A percentile compares a stretch with the other conserved stretches of the same genome.
Evolutionary conservation across 92 coral and sea anemone species (phyloP).

Genomic region (Diadumene lineata): DNA sequence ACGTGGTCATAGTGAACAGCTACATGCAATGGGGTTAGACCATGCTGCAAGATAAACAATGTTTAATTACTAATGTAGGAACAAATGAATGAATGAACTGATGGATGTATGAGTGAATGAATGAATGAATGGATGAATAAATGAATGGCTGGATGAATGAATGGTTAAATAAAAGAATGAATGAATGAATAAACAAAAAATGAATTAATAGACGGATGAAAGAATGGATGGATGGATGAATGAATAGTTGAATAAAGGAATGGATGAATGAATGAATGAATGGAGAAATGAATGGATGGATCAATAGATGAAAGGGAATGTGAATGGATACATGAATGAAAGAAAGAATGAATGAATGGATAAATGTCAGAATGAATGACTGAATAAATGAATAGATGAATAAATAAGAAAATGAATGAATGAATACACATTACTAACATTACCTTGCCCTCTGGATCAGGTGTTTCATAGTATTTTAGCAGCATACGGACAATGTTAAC

Average conservation of each 20-base stretch:
- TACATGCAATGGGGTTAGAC: conserved; percentile 94
- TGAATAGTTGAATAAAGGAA: not conserved
- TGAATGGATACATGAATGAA: not conserved
- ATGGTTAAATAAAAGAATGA: not conserved
- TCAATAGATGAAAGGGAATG: not conserved
- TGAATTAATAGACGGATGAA: not conserved
- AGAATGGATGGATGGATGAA: not conserved
- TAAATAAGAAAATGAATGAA: conserved; percentile 4
- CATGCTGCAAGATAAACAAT: conserved; percentile 58
- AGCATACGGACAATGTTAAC: conserved; percentile 80
- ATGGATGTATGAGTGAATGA: not conserved
- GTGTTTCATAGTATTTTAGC: conserved; percentile 78
- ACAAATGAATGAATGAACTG: not conserved
- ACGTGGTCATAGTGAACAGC: conserved; percentile 91
- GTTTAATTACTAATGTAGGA: not conserved
- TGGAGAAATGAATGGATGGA: not conserved
- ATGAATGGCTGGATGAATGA: not conserved
- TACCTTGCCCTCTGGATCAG: conserved; percentile 97
- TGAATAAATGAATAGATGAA: not conserved
- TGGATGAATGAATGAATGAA: not conserved
- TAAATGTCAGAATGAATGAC: not conserved
- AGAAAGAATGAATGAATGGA: not conserved
- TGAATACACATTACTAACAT: not conserved
- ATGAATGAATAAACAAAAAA: not conserved
- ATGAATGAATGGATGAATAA: not conserved